Evolutionary conservation across 2,888 invertebrate species (phyloP).

Genomic region (Drosophila limbata): DNA sequence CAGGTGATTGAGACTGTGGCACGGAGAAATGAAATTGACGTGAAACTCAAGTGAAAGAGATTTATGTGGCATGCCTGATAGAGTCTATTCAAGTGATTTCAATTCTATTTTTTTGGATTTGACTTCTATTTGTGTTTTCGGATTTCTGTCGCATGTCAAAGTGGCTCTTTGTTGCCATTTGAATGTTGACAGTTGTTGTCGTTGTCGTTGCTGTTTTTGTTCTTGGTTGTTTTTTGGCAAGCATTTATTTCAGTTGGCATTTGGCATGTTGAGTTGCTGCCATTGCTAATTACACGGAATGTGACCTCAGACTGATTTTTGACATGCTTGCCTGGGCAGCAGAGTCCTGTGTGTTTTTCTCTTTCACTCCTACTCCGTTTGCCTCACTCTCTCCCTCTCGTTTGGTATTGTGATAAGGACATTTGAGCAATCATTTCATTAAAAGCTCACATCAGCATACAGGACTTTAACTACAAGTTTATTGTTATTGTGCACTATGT

Average conservation of each 20-base stretch:
- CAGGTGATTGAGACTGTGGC: too few species aligned
- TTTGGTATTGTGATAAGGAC: slow-evolving; percentile 51
- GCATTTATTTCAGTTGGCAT: slow-evolving; percentile 48
- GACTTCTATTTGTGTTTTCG: slow-evolving; percentile 9
- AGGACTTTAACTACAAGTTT: slow-evolving; percentile 66
- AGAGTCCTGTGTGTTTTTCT: slow-evolving; percentile 7
- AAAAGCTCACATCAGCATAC: slow-evolving; percentile 27
- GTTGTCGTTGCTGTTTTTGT: slow-evolving; percentile 16
- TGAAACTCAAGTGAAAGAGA: too few species aligned
- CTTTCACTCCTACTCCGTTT: not conserved
- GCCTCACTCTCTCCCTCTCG: not conserved
- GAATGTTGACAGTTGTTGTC: slow-evolving; percentile 46
- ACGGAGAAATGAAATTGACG: too few species aligned
- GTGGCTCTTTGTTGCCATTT: slow-evolving; percentile 49
- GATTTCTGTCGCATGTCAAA: slow-evolving; percentile 49
- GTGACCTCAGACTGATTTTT: slow-evolving; percentile 51
- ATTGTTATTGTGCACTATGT: slow-evolving; percentile 74
- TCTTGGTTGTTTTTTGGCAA: slow-evolving; percentile 36
- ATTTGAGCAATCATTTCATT: slow-evolving; percentile 70
- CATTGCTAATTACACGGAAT: slow-evolving; percentile 71
- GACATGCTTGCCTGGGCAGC: slow-evolving; percentile 48
- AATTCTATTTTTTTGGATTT: not conserved
- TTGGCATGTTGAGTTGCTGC: slow-evolving; percentile 50
- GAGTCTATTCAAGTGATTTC: slow-evolving; percentile 6
- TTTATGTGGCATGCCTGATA: too few species aligned